Percentiles rank a stretch among this genome's conserved stretches.
These are phyloP conservation scores for Falco naumanni DNA, from an alignment of 2,797 vertebrate genomes.

Conservation along the genomic window DNA sequence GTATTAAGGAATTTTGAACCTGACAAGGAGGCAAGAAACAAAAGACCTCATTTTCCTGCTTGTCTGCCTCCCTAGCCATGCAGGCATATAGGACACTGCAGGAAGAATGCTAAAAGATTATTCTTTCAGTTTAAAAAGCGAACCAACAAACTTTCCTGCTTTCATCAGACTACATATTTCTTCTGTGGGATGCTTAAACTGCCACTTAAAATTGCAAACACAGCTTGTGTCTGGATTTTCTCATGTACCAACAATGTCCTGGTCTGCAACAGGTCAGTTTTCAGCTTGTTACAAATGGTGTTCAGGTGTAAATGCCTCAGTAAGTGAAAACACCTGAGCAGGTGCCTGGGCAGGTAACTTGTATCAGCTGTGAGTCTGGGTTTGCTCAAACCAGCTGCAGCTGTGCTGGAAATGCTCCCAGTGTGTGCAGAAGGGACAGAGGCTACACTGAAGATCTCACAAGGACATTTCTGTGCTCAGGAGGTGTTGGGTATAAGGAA, in stretches of 20 bases:
- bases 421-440: background rate
- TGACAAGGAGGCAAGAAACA: background rate
- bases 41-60: background rate
- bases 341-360: background rate
- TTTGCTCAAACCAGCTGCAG: background rate
- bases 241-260: background rate
- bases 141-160: background rate
- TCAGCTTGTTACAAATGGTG: background rate
- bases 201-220: background rate
- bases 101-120: background rate
- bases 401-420: background rate
- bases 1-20: background rate
- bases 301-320: background rate
- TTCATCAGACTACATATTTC: background rate
- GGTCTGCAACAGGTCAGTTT: background rate
- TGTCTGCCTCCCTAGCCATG: background rate
- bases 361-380: background rate
- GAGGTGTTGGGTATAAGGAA: background rate
- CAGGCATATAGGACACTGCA: background rate
- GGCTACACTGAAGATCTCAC: fast-evolving
- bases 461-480: fast-evolving
- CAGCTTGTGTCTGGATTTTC: background rate
- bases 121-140: background rate
- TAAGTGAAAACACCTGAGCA: background rate
- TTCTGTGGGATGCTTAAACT: background rate